Base-by-base conservation (phyloP, 2,113 vertebrate species). In the Phycodurus eques region DNA sequence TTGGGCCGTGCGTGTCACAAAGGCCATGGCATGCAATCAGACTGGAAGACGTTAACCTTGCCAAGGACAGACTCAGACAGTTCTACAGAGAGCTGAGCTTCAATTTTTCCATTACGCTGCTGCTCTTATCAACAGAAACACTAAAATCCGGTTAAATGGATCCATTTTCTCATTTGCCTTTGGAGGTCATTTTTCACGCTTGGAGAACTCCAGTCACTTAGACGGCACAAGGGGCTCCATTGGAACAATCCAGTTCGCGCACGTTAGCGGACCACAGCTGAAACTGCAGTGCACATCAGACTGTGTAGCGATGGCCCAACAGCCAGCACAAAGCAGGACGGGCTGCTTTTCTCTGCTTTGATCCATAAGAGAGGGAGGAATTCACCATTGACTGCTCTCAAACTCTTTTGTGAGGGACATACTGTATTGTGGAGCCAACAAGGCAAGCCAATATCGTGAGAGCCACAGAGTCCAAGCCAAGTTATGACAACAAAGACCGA, bases 121-220 rank as follows among this genome's bases (percentile, higher is more conserved):
- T 68, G 84, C 88, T 90, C 88, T 90, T 90, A 92, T 91, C 89
- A 89, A 83, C 83, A 86, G 85, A 92, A 92, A 89, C 81, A 82
- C 83, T 88, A 80, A 91, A 91, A 91, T 91, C 89, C 83, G 79
- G 88, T 89, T 92, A 90, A 90, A 90, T 87, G 85, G 81, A 90
- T 85, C 88, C 84, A 83, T 90, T 90, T 89, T 90, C 86, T 91
- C 85, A 91, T 88, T 91, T 91, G 83, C 88, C 80, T 90, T 87
- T 87, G 56, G 87, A 91, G 89, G 90, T 89, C 89, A 84, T 87
- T 89, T 89, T 88, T 88, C 82, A 90, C 83, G 87, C 87, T 90
- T 86, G 75, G 73, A 78, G 81, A 89, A 83, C 87, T 90, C 86
- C 77, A 78, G 85, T 88, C 82, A 86, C 79, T 88, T 80, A 78